phyloP scores from a whole-genome alignment of 2,797 vertebrate species.

The Microchirus variegatus region DNA sequence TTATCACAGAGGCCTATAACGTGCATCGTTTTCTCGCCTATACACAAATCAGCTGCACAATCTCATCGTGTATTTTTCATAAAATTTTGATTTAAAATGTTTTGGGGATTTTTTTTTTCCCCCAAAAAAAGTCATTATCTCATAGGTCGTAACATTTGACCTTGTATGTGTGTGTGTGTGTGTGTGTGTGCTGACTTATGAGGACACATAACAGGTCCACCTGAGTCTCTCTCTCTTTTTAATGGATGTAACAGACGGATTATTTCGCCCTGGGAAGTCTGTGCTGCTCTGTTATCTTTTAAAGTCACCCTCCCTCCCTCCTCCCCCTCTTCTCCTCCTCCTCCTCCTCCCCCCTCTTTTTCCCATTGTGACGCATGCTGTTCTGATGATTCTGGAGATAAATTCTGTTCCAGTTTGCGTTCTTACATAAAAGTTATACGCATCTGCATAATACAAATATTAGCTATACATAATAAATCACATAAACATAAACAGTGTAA shows the following conservation, averaged over 20 bases:
- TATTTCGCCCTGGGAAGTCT: slow-evolving; percentile 63
- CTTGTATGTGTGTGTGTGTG: neutral
- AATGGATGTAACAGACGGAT: slow-evolving; percentile 66
- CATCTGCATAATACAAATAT: too few species aligned
- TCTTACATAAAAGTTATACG: too few species aligned
- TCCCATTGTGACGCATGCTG: neutral
- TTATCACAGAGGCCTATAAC: too few species aligned
- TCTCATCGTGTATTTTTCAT: too few species aligned
- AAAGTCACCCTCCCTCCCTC: neutral
- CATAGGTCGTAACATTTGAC: too few species aligned
- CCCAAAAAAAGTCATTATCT: too few species aligned
- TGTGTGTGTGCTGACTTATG: neutral
- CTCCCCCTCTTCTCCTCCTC: neutral
- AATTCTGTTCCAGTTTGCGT: neutral
- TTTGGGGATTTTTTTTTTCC: too few species aligned
- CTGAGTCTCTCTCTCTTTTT: slow-evolving; percentile 11
- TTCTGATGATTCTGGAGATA: neutral
- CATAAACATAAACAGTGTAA: too few species aligned
- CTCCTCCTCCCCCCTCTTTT: neutral
- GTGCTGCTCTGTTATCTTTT: slow-evolving; percentile 65
- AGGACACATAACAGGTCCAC: neutral
- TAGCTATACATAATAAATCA: too few species aligned
- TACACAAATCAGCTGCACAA: too few species aligned
- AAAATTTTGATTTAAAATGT: too few species aligned
- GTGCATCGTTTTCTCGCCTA: too few species aligned